Conservation (phyloP, 2,888 invertebrate species). For the Agriopis aurantiaria region DNA sequence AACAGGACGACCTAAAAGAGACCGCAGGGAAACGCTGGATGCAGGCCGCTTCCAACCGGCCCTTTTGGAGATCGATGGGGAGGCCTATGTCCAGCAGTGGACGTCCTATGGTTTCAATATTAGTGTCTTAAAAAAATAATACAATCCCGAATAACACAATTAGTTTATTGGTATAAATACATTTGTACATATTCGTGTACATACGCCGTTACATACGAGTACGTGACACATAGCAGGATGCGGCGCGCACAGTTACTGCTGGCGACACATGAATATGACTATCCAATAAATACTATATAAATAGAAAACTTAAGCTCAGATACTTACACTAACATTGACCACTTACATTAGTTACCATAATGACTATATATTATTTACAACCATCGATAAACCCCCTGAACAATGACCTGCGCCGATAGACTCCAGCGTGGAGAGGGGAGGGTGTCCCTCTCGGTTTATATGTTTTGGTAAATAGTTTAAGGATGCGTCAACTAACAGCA, state of each 20-base stretch:
- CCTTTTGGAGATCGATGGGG: too few species aligned
- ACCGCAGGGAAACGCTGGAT: too few species aligned
- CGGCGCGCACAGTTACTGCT: constrained; percentile 49
- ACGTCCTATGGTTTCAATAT: too few species aligned
- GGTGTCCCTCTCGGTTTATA: background rate
- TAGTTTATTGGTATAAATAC: constrained; percentile 39
- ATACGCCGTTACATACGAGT: constrained; percentile 22
- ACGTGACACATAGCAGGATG: too few species aligned
- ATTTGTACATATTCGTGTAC: constrained; percentile 31
- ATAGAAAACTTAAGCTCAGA: constrained; percentile 58
- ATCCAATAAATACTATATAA: constrained; percentile 43
- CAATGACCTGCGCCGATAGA: background rate
- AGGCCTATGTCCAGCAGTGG: too few species aligned
- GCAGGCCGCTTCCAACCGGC: too few species aligned
- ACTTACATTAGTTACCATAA: constrained; percentile 45
- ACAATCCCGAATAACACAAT: constrained; percentile 26
- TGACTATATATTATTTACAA: constrained; percentile 42
- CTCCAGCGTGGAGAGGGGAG: constrained; percentile 1
- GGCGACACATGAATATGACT: constrained; percentile 38
- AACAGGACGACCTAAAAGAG: too few species aligned
- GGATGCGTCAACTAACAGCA: background rate
- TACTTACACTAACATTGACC: constrained; percentile 65
- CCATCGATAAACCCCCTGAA: constrained; percentile 4
- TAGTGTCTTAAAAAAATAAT: background rate
- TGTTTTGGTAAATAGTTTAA: background rate